Conservation (phyloP, 2,888 invertebrate genomes). For the Cosmorhoe ocellata region DNA sequence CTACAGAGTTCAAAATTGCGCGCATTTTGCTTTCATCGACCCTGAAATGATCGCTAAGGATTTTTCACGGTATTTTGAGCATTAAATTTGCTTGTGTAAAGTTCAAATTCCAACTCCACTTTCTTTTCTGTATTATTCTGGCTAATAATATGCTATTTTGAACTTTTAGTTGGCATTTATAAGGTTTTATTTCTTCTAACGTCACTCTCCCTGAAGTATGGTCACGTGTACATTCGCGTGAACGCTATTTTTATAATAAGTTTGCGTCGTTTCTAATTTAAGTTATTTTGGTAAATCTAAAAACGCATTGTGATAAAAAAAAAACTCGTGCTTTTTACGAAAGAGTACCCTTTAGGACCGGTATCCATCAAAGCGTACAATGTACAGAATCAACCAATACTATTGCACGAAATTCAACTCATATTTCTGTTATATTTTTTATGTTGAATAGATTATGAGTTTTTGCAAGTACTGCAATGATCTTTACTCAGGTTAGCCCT, state of each 20-base stretch:
- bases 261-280: constrained; percentile 6
- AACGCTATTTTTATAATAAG: constrained; percentile 7
- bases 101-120: neutral
- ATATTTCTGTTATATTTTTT: neutral
- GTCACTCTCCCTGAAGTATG: neutral
- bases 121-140: too few relatives aligned
- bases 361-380: too few relatives aligned
- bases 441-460: neutral
- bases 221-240: constrained; percentile 14
- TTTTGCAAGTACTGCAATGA: neutral
- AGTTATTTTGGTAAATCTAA: constrained; percentile 2
- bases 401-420: too few relatives aligned
- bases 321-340: constrained; percentile 7
- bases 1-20: neutral
- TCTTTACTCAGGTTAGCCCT: neutral
- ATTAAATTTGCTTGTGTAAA: neutral
- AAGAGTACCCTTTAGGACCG: too few relatives aligned
- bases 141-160: too few relatives aligned
- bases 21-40: constrained; percentile 8
- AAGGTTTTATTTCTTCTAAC: too few relatives aligned
- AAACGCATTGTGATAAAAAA: constrained; percentile 7
- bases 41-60: constrained; percentile 8
- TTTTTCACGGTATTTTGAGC: constrained; percentile 1
- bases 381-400: too few relatives aligned
- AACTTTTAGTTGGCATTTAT: too few relatives aligned